Evolutionary conservation across 1,140 invertebrate genomes (phyloP).

Genomic region (Drosophila nikananu): DNA sequence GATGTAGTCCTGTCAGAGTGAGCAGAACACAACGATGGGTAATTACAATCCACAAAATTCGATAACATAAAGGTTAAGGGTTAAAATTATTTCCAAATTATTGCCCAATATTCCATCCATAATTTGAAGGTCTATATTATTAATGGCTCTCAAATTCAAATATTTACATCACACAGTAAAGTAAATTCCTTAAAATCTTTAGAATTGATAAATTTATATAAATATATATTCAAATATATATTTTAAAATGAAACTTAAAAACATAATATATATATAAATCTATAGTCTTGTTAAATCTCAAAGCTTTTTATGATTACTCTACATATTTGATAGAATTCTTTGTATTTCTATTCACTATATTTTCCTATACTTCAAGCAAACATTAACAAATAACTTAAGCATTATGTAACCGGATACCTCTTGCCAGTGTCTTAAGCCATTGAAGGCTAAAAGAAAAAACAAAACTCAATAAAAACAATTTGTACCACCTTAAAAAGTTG

Average conservation of each 20-base stretch:
- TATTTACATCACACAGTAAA: background rate
- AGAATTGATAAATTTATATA: too few species aligned
- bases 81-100: background rate
- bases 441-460: constrained; percentile 3
- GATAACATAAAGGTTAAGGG: background rate
- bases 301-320: background rate
- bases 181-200: background rate
- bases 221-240: background rate
- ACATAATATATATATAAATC: background rate
- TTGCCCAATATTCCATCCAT: background rate
- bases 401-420: constrained; percentile 17
- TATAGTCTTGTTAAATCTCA: background rate
- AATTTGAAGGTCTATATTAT: background rate
- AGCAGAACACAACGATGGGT: background rate
- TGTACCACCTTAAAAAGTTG: background rate
- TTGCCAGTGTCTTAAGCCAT: constrained; percentile 39
- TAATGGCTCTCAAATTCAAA: background rate
- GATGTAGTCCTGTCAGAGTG: constrained; percentile 37
- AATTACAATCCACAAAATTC: background rate
- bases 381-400: constrained; percentile 16
- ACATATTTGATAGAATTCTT: background rate
- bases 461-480: constrained; percentile 1
- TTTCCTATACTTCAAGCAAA: background rate
- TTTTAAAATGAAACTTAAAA: background rate
- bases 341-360: background rate